Conservation (phyloP, 2,888 invertebrate genomes). For the Cantharis flavilabris region DNA sequence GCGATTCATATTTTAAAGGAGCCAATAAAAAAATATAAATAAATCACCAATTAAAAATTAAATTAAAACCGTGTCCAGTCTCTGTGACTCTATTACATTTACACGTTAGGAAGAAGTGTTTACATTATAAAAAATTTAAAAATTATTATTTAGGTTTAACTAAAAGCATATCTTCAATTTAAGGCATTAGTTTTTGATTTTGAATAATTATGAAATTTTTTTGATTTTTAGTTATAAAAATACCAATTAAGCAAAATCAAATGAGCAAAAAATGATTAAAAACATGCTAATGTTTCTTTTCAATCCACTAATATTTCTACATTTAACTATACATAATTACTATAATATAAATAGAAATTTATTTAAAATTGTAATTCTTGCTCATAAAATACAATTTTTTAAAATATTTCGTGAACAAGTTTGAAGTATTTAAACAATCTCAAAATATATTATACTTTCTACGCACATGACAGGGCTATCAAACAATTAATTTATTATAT, state of each 20-base stretch:
- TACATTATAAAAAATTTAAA: not conserved
- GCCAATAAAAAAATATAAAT: slow-evolving; percentile 25
- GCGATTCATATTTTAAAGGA: slow-evolving; percentile 28
- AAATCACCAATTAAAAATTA: slow-evolving; percentile 26
- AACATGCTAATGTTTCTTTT: slow-evolving; percentile 45
- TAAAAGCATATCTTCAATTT: not conserved
- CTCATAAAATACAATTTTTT: slow-evolving; percentile 1
- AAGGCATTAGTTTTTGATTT: not conserved
- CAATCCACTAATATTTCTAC: slow-evolving; percentile 31
- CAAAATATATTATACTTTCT: slow-evolving; percentile 5
- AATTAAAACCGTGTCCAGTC: slow-evolving; percentile 41
- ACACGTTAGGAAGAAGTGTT: not conserved
- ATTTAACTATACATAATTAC: slow-evolving; percentile 14
- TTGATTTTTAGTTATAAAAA: slow-evolving; percentile 6
- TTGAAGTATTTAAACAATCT: not conserved
- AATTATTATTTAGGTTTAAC: not conserved
- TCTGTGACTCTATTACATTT: slow-evolving; percentile 56
- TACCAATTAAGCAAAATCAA: slow-evolving; percentile 42
- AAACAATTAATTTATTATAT: slow-evolving; percentile 33
- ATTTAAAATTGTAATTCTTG: not conserved
- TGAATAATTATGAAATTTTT: not conserved
- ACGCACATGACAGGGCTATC: slow-evolving; percentile 34
- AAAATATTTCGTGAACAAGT: slow-evolving; percentile 1
- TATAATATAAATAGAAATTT: not conserved
- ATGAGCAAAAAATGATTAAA: slow-evolving; percentile 44